A percentile compares a stretch with the other conserved stretches of the same genome.
These are phyloP conservation scores for Nymphalis io DNA, from an alignment of 1,140 invertebrate species.

Conservation along the genomic window DNA sequence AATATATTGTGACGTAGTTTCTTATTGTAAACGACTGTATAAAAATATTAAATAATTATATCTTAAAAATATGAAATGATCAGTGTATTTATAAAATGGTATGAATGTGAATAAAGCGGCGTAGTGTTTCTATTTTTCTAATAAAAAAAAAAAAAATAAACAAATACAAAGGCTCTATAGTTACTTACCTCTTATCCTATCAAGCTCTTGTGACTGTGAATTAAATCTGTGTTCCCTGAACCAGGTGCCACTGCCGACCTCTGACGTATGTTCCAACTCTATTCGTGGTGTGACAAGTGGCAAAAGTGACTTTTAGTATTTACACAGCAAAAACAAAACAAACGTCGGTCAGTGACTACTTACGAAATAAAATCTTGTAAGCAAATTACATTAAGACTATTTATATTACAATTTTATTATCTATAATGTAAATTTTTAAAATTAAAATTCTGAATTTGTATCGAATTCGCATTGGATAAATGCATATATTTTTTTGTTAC, in stretches of 20 bases:
- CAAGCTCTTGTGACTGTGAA: constrained; percentile 82
- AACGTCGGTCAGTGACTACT: constrained; percentile 51
- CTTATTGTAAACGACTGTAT: neutral
- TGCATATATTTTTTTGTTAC: too few species aligned
- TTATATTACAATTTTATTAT: too few species aligned
- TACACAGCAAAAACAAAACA: constrained; percentile 79
- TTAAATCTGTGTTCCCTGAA: constrained; percentile 83
- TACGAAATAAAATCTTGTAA: constrained; percentile 13
- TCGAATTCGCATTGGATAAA: too few species aligned
- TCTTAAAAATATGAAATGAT: neutral
- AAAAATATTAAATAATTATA: neutral
- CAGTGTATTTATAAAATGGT: constrained; percentile 9
- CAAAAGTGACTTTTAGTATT: constrained; percentile 75
- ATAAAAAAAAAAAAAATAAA: constrained; percentile 4
- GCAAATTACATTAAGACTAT: too few species aligned
- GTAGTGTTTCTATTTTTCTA: constrained; percentile 17
- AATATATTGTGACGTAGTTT: too few species aligned
- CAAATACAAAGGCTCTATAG: constrained; percentile 8
- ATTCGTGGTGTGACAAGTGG: constrained; percentile 72
- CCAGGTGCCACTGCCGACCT: constrained; percentile 81
- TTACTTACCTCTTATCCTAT: constrained; percentile 77
- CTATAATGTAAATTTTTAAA: too few species aligned
- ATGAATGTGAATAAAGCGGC: constrained; percentile 25
- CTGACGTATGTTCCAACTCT: constrained; percentile 80
- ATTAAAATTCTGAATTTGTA: too few species aligned